Base-by-base conservation (phyloP, 2,113 vertebrate species). In the Microtus pennsylvanicus region DNA sequence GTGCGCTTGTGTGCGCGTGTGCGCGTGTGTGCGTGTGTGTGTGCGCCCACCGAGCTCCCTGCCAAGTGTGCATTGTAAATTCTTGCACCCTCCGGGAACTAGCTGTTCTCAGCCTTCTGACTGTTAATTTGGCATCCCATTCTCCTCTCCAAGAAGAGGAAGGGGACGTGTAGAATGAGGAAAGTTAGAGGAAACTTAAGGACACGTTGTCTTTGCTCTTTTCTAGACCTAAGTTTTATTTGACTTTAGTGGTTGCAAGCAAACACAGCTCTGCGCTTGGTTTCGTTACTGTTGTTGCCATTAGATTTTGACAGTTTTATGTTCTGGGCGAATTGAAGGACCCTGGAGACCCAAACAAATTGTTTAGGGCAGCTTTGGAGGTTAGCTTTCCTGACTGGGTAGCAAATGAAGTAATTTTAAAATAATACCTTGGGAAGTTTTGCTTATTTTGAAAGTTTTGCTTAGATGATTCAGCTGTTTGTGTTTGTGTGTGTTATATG, bases 371-470 rank as follows among this genome's bases (percentile, higher is more conserved):
- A 72, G 80, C 21, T 85, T 85, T 92, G 47, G 5, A 86, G 45
- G 30, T 65, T 70, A 78, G 30, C 78, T 89, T 89, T 33, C 75
- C 90, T 89, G 52, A 50, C 35, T 16, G 35, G 83, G 77, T 55
- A 30, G n/a, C 82, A 82, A 87, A 78, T 80, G 42, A 61, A 95
- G 22, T 95, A 72, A 82, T 95, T 97, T 95, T 96, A 76, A 95
- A 95, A 97, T 58, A 19, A 8, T 77, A 82, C n/a, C 9, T 52
- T 80, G 70, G 92, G 89, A 93, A 91, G 61, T 91, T 69, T 17
- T 88, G 38, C 72, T 85, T 87, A 90, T 58, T 93, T 6, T 87
- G 89, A 88, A 58, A 76, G 47, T 97, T 92, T 83, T 90, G 42
- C 94, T 92, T 91, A 38, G 89, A 12, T 96, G 87, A 92, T 30